These are phyloP conservation scores for Ametastegia equiseti DNA, from an alignment of 2,888 invertebrate species.

Conservation along the genomic window DNA sequence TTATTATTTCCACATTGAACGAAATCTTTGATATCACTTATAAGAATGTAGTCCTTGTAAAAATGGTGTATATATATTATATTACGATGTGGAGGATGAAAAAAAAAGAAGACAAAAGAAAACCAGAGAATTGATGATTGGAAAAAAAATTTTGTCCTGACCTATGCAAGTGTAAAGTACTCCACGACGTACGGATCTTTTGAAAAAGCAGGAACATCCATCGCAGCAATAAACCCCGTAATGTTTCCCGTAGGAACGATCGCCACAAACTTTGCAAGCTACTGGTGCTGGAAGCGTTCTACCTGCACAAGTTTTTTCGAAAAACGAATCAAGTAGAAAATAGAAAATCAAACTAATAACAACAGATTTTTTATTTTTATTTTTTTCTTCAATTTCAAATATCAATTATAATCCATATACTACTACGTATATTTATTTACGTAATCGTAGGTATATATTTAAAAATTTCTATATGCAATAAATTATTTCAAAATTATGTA, in stretches of 20 bases:
- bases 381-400: not conserved
- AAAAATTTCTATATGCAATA: too few species aligned
- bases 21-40: too few species aligned
- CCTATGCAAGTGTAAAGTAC: conserved; percentile 88
- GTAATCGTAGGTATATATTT: too few species aligned
- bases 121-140: too few species aligned
- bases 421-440: too few species aligned
- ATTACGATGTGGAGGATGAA: too few species aligned
- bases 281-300: conserved; percentile 82
- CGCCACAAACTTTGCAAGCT: conserved; percentile 88
- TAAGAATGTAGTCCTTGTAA: too few species aligned
- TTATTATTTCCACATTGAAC: too few species aligned
- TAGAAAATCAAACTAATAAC: not conserved
- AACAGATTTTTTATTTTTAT: not conserved
- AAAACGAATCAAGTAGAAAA: too few species aligned
- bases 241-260: conserved; percentile 90
- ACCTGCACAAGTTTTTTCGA: conserved; percentile 73
- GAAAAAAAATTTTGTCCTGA: conserved; percentile 73
- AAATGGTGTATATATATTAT: too few species aligned
- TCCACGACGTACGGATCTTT: conserved; percentile 86
- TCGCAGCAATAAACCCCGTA: conserved; percentile 92
- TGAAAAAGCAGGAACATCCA: conserved; percentile 94
- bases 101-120: not conserved
- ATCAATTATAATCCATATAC: too few species aligned
- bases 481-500: too few species aligned